Evolutionary conservation across 2,797 vertebrate genomes (phyloP).

Genomic region (Xenopus petersii): DNA sequence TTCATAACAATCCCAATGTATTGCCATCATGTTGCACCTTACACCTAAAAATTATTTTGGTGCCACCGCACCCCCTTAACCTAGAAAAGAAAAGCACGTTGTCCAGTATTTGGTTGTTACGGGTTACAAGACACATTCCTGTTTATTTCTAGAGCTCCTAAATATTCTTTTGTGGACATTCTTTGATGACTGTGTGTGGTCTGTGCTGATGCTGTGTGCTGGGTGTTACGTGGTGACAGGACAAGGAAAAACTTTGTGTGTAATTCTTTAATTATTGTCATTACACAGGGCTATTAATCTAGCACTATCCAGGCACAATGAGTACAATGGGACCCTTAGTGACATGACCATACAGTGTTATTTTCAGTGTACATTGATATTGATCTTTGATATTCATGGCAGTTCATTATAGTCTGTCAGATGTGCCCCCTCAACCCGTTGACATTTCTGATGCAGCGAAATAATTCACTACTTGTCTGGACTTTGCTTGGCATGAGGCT

Average conservation of each 20-base stretch:
- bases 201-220: too few relatives aligned
- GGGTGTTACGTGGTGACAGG: too few relatives aligned
- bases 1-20: too few relatives aligned
- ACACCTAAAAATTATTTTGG: too few relatives aligned
- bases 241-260: not conserved
- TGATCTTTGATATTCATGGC: not conserved
- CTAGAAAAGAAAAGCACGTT: too few relatives aligned
- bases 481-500: slow-evolving; percentile 1
- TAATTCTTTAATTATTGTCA: not conserved
- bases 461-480: slow-evolving; percentile 29
- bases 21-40: too few relatives aligned
- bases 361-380: not conserved
- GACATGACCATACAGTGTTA: not conserved
- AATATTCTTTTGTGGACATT: too few relatives aligned
- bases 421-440: slow-evolving; percentile 22
- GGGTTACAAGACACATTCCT: too few relatives aligned
- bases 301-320: not conserved
- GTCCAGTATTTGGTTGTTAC: too few relatives aligned
- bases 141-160: too few relatives aligned
- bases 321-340: not conserved
- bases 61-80: too few relatives aligned
- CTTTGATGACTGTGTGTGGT: too few relatives aligned
- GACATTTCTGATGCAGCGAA: slow-evolving; percentile 34
- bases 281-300: not conserved
- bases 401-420: slow-evolving; percentile 1